Evolutionary conservation across 2,888 invertebrate species (phyloP).

Genomic region (Syrphus vitripennis): DNA sequence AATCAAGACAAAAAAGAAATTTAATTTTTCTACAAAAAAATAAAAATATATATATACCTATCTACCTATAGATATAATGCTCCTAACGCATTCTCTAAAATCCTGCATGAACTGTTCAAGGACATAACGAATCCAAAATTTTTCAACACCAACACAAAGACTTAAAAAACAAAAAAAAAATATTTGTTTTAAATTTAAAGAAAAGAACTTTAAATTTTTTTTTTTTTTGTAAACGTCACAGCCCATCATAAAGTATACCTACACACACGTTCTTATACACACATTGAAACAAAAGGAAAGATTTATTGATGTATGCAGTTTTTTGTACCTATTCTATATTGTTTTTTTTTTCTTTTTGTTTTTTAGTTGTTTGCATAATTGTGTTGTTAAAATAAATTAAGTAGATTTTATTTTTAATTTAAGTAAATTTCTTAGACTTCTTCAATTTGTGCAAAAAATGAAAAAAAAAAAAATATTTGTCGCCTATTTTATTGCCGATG

Average conservation of each 20-base stretch:
- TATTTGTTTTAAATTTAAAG: constrained; percentile 24
- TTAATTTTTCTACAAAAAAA: constrained; percentile 5
- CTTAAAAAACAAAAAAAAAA: constrained; percentile 6
- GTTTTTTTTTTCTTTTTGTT: too few relatives aligned
- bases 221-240: constrained; percentile 65
- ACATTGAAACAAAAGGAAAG: constrained; percentile 50
- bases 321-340: constrained; percentile 14
- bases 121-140: constrained; percentile 40
- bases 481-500: neutral
- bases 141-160: constrained; percentile 65
- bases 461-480: too few relatives aligned
- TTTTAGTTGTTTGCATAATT: constrained; percentile 53
- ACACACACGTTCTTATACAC: constrained; percentile 56
- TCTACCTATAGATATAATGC: neutral
- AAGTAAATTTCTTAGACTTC: neutral
- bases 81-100: constrained; percentile 28
- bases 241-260: constrained; percentile 51
- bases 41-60: neutral
- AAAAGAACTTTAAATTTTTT: constrained; percentile 29
- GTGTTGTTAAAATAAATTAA: constrained; percentile 9
- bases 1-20: constrained; percentile 4
- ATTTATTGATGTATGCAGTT: constrained; percentile 62
- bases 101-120: constrained; percentile 65
- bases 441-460: constrained; percentile 24
- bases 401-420: constrained; percentile 28